Evolutionary conservation across 1,140 invertebrate species (phyloP).

Genomic region (Drosophila pruinosa): DNA sequence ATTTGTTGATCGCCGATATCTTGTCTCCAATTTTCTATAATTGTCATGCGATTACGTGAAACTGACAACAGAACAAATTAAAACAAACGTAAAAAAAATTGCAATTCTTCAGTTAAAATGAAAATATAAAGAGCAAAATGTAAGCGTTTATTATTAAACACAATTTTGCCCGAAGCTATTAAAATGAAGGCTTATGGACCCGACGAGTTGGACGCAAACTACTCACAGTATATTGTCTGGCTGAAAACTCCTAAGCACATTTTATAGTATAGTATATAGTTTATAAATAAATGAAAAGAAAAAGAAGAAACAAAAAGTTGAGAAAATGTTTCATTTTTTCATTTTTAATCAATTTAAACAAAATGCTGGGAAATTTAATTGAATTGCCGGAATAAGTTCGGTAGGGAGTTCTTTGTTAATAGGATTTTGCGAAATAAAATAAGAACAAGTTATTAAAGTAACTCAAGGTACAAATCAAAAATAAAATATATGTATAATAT

Average conservation of each 20-base stretch:
- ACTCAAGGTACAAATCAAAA: background rate
- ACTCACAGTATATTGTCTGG: slow-evolving; percentile 83
- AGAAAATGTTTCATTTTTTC: slow-evolving; percentile 42
- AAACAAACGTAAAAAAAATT: slow-evolving; percentile 9
- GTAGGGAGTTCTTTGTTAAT: background rate
- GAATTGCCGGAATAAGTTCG: background rate
- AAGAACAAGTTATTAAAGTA: background rate
- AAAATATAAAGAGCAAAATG: background rate
- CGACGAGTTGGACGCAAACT: slow-evolving; percentile 42
- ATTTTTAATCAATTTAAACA: slow-evolving; percentile 41
- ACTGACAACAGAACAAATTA: slow-evolving; percentile 3
- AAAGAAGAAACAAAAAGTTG: slow-evolving; percentile 71
- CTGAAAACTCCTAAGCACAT: slow-evolving; percentile 80
- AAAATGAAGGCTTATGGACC: slow-evolving; percentile 23
- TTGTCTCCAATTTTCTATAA: slow-evolving; percentile 9
- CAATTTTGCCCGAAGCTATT: slow-evolving; percentile 16
- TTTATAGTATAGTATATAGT: slow-evolving; percentile 37
- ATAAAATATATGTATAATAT: background rate
- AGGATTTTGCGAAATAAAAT: background rate
- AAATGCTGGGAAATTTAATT: background rate
- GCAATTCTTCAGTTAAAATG: slow-evolving; percentile 9
- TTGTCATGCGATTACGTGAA: slow-evolving; percentile 3
- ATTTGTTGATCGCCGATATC: background rate
- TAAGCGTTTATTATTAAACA: slow-evolving; percentile 23
- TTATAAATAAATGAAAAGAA: slow-evolving; percentile 63